Conservation (phyloP, 1,140 invertebrate species). For the Zaprionus tsacasi region DNA sequence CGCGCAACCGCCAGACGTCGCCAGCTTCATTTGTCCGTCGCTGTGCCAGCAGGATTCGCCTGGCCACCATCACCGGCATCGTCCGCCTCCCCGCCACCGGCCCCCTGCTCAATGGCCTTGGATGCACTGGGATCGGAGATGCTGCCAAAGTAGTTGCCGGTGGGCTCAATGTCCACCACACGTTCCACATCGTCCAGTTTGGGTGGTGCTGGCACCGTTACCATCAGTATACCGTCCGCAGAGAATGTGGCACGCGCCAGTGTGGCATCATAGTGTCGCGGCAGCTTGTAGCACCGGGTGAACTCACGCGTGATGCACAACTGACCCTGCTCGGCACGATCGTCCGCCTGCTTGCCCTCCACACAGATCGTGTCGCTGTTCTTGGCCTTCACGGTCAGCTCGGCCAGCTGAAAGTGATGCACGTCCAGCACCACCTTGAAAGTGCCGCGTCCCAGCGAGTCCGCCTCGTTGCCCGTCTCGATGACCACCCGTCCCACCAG, state of each 20-base stretch:
- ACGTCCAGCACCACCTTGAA: slow-evolving; percentile 80
- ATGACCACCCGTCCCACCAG: slow-evolving; percentile 71
- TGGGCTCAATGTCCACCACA: slow-evolving; percentile 72
- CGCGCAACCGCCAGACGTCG: slow-evolving; percentile 76
- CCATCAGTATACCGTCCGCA: slow-evolving; percentile 77
- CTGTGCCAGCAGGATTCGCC: slow-evolving; percentile 65
- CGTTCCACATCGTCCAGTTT: slow-evolving; percentile 80
- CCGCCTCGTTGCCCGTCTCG: slow-evolving; percentile 71
- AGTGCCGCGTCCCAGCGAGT: slow-evolving; percentile 71
- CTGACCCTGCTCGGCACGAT: slow-evolving; percentile 66
- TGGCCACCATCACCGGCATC: slow-evolving; percentile 51
- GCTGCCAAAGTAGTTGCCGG: slow-evolving; percentile 78
- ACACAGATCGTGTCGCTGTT: slow-evolving; percentile 75
- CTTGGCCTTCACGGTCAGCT: slow-evolving; percentile 73
- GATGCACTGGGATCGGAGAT: slow-evolving; percentile 63
- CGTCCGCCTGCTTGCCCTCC: slow-evolving; percentile 73
- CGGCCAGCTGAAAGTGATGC: slow-evolving; percentile 73
- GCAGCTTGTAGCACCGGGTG: slow-evolving; percentile 74
- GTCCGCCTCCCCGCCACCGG: neutral
- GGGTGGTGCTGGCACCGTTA: slow-evolving; percentile 78
- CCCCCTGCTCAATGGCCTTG: slow-evolving; percentile 68
- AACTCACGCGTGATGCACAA: slow-evolving; percentile 77
- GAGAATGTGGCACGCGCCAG: slow-evolving; percentile 75
- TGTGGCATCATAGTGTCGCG: slow-evolving; percentile 78
- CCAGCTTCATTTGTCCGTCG: slow-evolving; percentile 69